These are phyloP conservation scores for Rhizomys pruinosus DNA, from an alignment of 2,113 vertebrate genomes.

Conservation along the genomic window DNA sequence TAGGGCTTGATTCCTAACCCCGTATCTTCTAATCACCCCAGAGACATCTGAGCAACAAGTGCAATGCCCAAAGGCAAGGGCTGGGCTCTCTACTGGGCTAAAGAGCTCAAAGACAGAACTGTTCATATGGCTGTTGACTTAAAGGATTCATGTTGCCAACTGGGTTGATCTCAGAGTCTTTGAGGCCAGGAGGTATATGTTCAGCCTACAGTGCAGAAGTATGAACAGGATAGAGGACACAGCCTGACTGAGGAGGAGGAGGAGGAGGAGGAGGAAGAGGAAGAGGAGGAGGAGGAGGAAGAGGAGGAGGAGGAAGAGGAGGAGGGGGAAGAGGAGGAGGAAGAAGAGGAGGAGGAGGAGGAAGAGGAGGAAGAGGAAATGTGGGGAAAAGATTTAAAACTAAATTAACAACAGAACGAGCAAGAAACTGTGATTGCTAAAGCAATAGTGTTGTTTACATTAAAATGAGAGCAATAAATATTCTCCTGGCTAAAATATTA, in stretches of 20 bases:
- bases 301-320: no score
- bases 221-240: rapidly evolving
- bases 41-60: not conserved
- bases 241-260: rapidly evolving
- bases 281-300: no score
- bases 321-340: no score
- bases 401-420: not conserved
- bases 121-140: not conserved
- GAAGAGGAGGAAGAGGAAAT: no score
- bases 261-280: no score
- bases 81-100: not conserved
- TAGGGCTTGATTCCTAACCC: not conserved
- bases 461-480: not conserved
- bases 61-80: rapidly evolving
- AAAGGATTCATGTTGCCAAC: not conserved
- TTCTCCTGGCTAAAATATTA: not conserved
- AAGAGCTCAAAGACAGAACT: not conserved
- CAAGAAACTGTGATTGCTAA: not conserved
- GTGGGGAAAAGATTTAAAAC: not conserved
- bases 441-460: not conserved
- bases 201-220: not conserved
- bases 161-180: not conserved
- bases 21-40: not conserved
- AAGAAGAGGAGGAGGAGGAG: no score
- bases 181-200: rapidly evolving